Evolutionary conservation across 2,888 invertebrate species (phyloP), one percentile per base, ranked within the genome.

Genomic region (Nomada ruficornis): DNA sequence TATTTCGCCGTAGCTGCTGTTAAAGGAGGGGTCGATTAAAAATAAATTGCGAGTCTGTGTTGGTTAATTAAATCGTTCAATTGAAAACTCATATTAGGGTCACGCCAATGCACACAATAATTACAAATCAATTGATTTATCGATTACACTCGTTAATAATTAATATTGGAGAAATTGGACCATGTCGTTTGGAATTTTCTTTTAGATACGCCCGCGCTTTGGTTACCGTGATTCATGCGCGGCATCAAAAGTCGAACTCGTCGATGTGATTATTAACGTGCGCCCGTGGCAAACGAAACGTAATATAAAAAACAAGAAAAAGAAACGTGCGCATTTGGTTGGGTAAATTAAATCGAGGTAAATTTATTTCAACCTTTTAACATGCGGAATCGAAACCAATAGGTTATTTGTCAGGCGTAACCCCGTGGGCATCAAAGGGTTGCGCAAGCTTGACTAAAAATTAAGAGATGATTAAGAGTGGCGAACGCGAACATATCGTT

Each of bases 61-160:
- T 26, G 50, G 50, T 71, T 71, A 50, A 60, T 59, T 70, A 59
- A 70, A 44, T 71, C 71, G 11, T 60, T 71, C 60, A 50, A 71
- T 62, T 71, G 29, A 50, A 71, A 59, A 50, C 36, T 50, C 20
- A 47, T 52, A 60, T 60, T 71, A 60, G 20, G 59, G 29, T 71
- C 71, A 18, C 26, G 62, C 15, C 60, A 50, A 18, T 71, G 36
- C 47, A 18, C 60, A 44, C 60, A 36, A 36, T 71, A 62, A 62
- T 71, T 71, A 52, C 50, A 36, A 36, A 59, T 23, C 50, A 60
- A 50, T 59, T 59, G 60, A 70, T 70, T 59, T 59, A 70, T 70
- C 70, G 70, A 70, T 70, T 70, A 15, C 20, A 36, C 36, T 67
- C 15, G 36, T 54, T 67, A 54, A 36, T 67, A 18, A 36, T 36